Evolutionary conservation across 2,113 vertebrate species (phyloP).

Genomic region (Rhabdomys dilectus): DNA sequence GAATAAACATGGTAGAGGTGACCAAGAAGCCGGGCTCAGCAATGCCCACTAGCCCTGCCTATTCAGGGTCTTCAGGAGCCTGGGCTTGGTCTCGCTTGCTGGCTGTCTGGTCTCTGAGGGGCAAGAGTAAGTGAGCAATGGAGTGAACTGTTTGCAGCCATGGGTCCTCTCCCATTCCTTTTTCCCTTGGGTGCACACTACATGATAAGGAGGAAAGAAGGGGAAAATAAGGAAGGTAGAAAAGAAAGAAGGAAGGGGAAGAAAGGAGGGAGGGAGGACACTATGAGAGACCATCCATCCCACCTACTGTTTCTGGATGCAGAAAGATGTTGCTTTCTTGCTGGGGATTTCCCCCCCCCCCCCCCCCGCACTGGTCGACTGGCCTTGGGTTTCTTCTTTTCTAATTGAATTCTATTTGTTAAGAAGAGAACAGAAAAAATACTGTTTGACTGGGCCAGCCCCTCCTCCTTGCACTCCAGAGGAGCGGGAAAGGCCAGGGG

Average conservation of each 20-base stretch:
- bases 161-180: background rate
- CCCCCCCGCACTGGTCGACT: background rate
- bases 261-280: background rate
- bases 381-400: slow-evolving; percentile 34
- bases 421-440: slow-evolving; percentile 71
- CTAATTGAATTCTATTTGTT: slow-evolving; percentile 61
- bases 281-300: background rate
- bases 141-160: background rate
- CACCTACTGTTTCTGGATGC: background rate
- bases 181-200: no score
- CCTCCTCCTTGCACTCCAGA: background rate
- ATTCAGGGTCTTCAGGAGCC: background rate
- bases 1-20: background rate
- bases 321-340: background rate
- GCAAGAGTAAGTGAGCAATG: no score
- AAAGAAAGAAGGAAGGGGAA: background rate
- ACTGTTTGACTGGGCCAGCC: slow-evolving; percentile 25
- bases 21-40: no score
- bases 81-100: background rate
- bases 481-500: background rate
- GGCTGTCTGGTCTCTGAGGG: background rate
- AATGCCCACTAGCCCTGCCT: background rate
- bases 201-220: background rate
- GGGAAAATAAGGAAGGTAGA: background rate
- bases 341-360: background rate